Evolutionary conservation across 2,797 vertebrate genomes (phyloP), one percentile per base, ranked within the genome.

Genomic region (Typhlichthys subterraneus): DNA sequence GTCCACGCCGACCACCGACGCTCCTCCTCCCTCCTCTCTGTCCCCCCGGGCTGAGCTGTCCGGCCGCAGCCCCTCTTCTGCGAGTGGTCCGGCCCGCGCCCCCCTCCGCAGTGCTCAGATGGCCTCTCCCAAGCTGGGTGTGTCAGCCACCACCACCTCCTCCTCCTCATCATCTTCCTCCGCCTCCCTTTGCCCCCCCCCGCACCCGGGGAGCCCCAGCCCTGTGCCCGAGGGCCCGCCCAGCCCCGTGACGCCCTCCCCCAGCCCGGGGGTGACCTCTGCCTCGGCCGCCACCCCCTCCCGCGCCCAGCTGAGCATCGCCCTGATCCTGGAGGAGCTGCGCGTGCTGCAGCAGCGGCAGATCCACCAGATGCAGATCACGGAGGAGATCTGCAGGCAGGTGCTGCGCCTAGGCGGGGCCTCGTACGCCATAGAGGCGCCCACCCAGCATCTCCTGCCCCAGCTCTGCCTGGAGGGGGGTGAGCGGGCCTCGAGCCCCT

Each of bases 341-440:
- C 87, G 94, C 12, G 93, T 96, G 61, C 83, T 97, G 31, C 96
- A 97, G 75, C 95, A 97, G 85, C 88, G 95, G 53, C 96, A 97
- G 84, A 96, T 97, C 67, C 94, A 96, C 75, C 96, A 97, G 82
- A 96, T 97, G 95, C 95, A 96, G 84, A 96, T 97, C 91, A 96
- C 95, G 0, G 95, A 97, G 69, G 95, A 97, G 84, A 97, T 97
- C 75, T 96, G 96, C 76, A 89, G 94, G 57, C 96, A 97, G 80
- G 95, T 97, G 38, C 83, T 96, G 48, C 91, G 95, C 54, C 88
- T 97, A 1, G 95, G 95, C 46, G 92, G 88, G 19, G 87, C 85
- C 3, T 87, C 92, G 38, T 92, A 90, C 58, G 72, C 81, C 12
- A 73, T 87, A 61, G 90, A 93, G 7, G 59, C 85, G 14, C 85